Conservation (phyloP, 2,113 vertebrate species). For the Oryzias melastigma region DNA sequence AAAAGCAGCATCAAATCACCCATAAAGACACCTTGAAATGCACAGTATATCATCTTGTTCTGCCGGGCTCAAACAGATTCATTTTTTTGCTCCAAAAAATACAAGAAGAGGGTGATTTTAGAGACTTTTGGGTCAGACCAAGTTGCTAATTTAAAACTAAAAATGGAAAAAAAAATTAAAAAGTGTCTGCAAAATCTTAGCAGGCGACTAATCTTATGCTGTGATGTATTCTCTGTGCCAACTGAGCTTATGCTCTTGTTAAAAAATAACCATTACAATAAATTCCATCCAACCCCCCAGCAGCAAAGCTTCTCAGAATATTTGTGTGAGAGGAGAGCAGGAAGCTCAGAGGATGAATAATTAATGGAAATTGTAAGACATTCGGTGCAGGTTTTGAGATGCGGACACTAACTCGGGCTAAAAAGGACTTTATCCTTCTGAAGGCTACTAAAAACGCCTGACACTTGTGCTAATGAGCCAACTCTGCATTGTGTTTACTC, state of each 20-base stretch:
- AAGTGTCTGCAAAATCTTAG: conserved; percentile 22
- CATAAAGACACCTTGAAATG: conserved; percentile 10
- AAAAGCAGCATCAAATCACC: conserved; percentile 10
- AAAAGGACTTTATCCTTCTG: conserved; percentile 33
- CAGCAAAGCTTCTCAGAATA: conserved; percentile 4
- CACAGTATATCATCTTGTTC: conserved; percentile 21
- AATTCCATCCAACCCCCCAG: conserved; percentile 5
- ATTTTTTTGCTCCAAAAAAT: conserved; percentile 22
- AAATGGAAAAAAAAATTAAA: background rate
- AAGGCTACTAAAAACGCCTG: conserved; percentile 38
- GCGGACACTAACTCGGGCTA: conserved; percentile 38
- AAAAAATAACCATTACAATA: conserved; percentile 34
- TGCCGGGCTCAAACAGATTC: conserved; percentile 28
- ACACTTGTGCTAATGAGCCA: conserved; percentile 53
- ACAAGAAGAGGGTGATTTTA: conserved; percentile 40
- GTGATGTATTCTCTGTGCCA: conserved; percentile 48
- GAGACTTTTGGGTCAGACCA: conserved; percentile 30
- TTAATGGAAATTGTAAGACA: conserved; percentile 54
- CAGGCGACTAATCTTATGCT: conserved; percentile 42
- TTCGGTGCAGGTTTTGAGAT: conserved; percentile 28
- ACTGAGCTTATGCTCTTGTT: conserved; percentile 51
- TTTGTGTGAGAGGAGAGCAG: conserved; percentile 42
- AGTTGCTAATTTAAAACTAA: conserved; percentile 23
- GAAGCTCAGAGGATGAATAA: conserved; percentile 55
- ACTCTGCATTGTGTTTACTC: conserved; percentile 2